A percentile compares a stretch with the other conserved stretches of the same genome.
phyloP scores from a whole-genome alignment of 1,140 invertebrate species.

The Mamestra configurata region DNA sequence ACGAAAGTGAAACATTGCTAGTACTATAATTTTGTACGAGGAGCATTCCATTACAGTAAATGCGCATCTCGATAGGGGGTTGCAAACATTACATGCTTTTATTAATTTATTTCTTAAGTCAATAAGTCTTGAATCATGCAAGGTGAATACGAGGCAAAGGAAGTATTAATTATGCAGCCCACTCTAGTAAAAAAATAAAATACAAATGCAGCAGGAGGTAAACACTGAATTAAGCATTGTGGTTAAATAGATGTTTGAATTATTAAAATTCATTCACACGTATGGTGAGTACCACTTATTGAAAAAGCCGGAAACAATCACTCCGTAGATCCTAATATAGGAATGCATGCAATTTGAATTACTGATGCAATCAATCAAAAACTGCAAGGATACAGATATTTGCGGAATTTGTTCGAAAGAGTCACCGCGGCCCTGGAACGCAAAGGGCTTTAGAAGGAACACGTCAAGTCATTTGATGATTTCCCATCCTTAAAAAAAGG shows the following conservation, averaged over 20 bases:
- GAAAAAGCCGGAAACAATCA: neutral
- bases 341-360: neutral
- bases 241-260: neutral
- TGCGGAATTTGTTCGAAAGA: too few relatives aligned
- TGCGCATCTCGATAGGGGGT: neutral
- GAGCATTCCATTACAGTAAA: neutral
- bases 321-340: neutral
- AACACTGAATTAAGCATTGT: neutral
- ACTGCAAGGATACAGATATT: too few relatives aligned
- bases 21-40: neutral
- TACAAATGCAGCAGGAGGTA: neutral
- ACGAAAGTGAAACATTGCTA: constrained; percentile 26
- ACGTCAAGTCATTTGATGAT: too few relatives aligned
- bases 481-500: too few relatives aligned
- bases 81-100: neutral
- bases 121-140: neutral
- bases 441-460: too few relatives aligned
- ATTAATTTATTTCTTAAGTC: neutral
- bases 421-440: too few relatives aligned
- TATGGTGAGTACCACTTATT: neutral
- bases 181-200: neutral
- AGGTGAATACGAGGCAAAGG: constrained; percentile 1
- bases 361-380: neutral
- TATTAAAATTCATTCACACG: constrained; percentile 8
- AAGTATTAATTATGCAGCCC: neutral